Percentiles rank a stretch among this genome's conserved stretches.
Conservation (phyloP, 2,888 invertebrate species). For the Eupsilia transversa region DNA sequence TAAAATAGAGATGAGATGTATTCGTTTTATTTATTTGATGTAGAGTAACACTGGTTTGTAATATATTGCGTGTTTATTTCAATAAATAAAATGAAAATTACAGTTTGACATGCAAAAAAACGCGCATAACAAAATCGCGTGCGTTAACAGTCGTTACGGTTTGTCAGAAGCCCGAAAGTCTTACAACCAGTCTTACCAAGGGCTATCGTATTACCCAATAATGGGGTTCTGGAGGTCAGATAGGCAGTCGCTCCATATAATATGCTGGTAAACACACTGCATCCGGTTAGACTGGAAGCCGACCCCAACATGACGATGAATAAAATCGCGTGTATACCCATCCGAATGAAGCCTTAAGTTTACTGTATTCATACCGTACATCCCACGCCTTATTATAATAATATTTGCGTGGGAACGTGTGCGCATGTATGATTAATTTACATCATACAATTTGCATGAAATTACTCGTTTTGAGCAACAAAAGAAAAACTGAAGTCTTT, state of each 20-base stretch:
- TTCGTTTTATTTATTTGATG: no score
- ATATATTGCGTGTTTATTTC: neutral
- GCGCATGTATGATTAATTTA: conserved; percentile 44
- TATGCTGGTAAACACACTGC: neutral
- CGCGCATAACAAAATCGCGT: neutral
- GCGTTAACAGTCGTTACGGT: neutral
- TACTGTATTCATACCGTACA: conserved; percentile 30
- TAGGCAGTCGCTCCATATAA: neutral
- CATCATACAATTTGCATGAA: conserved; percentile 48
- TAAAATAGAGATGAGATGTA: no score
- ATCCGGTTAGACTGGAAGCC: neutral
- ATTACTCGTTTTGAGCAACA: conserved; percentile 37
- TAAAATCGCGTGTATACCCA: conserved; percentile 26
- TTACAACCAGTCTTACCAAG: neutral
- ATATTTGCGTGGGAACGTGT: conserved; percentile 49
- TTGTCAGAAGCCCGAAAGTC: neutral
- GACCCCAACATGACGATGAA: neutral
- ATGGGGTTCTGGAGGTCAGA: neutral
- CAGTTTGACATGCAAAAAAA: conserved; percentile 9
- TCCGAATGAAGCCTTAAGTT: conserved; percentile 11
- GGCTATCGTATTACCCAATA: neutral
- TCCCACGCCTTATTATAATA: conserved; percentile 43
- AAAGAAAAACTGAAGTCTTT: conserved; percentile 17
- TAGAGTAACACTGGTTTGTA: no score
- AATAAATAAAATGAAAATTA: conserved; percentile 10